These are phyloP conservation scores for Myrmecophaga tridactyla DNA, from an alignment of 2,113 vertebrate genomes.

Conservation along the genomic window DNA sequence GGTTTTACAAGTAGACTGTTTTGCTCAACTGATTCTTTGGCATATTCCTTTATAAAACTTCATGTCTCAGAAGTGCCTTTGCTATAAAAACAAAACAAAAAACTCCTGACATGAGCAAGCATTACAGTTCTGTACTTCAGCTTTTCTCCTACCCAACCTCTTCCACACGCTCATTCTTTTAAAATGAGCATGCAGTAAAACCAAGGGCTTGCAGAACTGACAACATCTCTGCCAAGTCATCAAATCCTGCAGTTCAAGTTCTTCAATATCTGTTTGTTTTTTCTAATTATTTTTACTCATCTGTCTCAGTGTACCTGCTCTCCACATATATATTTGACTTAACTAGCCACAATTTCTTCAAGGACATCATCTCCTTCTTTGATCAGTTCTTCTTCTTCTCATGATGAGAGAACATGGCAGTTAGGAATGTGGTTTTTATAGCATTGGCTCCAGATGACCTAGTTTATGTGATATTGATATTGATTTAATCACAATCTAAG, in stretches of 20 bases:
- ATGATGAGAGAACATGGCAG: not conserved
- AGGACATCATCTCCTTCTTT: not conserved
- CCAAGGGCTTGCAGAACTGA: not conserved
- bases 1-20: not conserved
- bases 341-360: not conserved
- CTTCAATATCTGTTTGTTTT: slow-evolving; percentile 9
- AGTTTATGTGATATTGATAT: not conserved
- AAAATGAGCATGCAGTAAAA: no score
- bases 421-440: not conserved
- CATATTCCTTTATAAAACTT: not conserved
- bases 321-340: not conserved
- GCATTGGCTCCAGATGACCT: not conserved
- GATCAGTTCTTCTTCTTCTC: not conserved
- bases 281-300: not conserved
- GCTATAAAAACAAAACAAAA: not conserved
- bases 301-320: not conserved
- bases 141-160: not conserved
- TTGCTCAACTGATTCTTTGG: not conserved
- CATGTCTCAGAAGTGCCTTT: not conserved
- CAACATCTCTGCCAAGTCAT: not conserved
- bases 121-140: not conserved
- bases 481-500: not conserved
- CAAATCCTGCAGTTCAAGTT: not conserved
- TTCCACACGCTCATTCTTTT: slow-evolving; percentile 55
- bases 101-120: not conserved